A percentile compares a stretch with the other conserved stretches of the same genome.
These are phyloP conservation scores for Heteractis magnifica DNA, from an alignment of 92 coral and sea anemone genomes.

Conservation along the genomic window DNA sequence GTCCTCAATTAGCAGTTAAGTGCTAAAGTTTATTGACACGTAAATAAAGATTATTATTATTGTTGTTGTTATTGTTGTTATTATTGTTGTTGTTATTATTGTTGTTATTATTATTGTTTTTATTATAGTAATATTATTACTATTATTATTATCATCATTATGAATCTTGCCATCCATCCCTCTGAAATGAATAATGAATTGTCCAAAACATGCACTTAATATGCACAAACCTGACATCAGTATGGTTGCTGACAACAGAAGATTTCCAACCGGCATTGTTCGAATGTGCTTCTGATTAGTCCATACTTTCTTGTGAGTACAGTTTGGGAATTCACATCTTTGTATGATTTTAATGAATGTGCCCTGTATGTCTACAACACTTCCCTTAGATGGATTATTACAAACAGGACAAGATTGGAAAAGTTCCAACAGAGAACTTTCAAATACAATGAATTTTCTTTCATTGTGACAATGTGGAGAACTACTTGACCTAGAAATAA, in stretches of 20 bases:
- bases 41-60: too few species aligned
- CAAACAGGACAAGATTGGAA: constrained; percentile 2
- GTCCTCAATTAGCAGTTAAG: too few species aligned
- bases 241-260: not conserved
- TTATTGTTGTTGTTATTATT: too few species aligned
- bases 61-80: too few species aligned
- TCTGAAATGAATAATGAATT: too few species aligned
- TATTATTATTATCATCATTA: too few species aligned
- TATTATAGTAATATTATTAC: not conserved
- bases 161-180: too few species aligned
- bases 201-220: too few species aligned
- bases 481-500: not conserved
- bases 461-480: not conserved
- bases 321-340: not conserved
- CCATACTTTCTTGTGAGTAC: not conserved
- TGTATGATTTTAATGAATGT: not conserved
- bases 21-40: too few species aligned
- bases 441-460: constrained; percentile 8
- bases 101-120: too few species aligned
- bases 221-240: constrained; percentile 28
- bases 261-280: constrained; percentile 47
- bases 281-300: not conserved
- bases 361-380: not conserved
- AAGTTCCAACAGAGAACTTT: constrained; percentile 2
- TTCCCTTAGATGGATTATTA: not conserved